Base-by-base conservation (phyloP, 2,888 invertebrate genomes). In the Caenorhabditis sinica region DNA sequence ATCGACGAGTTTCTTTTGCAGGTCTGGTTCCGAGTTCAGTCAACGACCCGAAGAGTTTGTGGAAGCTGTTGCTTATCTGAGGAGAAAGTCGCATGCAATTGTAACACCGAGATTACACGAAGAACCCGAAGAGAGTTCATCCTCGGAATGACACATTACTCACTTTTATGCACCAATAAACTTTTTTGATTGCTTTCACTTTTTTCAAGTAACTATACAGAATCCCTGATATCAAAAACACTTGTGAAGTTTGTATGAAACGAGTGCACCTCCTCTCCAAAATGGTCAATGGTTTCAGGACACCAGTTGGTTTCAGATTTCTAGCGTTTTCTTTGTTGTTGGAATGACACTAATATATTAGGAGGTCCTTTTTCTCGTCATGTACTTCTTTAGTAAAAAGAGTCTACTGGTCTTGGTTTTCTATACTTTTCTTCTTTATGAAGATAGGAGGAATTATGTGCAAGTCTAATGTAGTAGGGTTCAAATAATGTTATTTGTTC, bases 11-110 rank as follows among this genome's bases (percentile, higher is more conserved):
- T n/a, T 49, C 40, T 58, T 72, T 65, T 82, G 36, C 75, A 82
- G 83, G 58, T 80, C 84, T 13, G 75, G 75, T 66, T 80, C 80
- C 17, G 80, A 71, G 30, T 66, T 72, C 36, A 69, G 71, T n/a
- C 75, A 76, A 60, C 71, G 79, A 56, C 84, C 86, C 4, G 88
- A 88, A 25, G 83, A 89, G 56, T 88, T 90, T 33, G 90, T 86
- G n/a, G 87, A 88, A 66, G 90, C 90, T 40, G 88, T 90, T 49
- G 89, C 87, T 23, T 90, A 90, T 77, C 63, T 90, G 61, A 80
- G 90, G 11, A 77, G 90, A 58, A 90, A 90, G 80, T 90, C 90
- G 15, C 63, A 86, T 36, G 89, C 85, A 30, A 77, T 82, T 51
- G 76, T 74, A 53, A 61, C 61, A 23, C 73, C 81, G 2, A 58